Conservation (phyloP, 2,888 invertebrate genomes). For the Nemoura dubitans region DNA sequence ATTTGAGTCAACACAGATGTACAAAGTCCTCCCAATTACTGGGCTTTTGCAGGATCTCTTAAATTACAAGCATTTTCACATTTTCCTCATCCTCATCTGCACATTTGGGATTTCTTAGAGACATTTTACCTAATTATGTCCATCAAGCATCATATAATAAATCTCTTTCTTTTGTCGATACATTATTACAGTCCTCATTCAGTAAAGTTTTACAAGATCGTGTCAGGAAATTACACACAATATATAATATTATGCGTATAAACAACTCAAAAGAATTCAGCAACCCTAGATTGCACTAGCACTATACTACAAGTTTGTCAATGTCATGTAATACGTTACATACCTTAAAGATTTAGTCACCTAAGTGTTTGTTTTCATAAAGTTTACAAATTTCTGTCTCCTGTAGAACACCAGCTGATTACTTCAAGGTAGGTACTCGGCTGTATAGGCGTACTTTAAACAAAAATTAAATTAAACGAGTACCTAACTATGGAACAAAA, state of each 20-base stretch:
- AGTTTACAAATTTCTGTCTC: neutral
- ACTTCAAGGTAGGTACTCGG: neutral
- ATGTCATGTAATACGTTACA: constrained; percentile 12
- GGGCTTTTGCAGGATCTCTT: constrained; percentile 29
- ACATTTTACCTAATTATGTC: constrained; percentile 21
- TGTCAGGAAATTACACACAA: constrained; percentile 4
- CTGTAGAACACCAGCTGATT: neutral
- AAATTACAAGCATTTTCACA: constrained; percentile 31
- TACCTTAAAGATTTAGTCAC: neutral
- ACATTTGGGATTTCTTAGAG: constrained; percentile 34
- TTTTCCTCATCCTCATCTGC: constrained; percentile 27
- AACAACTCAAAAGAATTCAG: constrained; percentile 12
- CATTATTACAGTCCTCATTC: constrained; percentile 1
- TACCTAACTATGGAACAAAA: neutral
- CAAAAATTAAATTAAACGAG: neutral
- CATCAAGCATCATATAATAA: constrained; percentile 31
- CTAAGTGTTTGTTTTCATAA: constrained; percentile 7
- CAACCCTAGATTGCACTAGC: constrained; percentile 4
- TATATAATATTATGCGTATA: constrained; percentile 4
- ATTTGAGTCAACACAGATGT: constrained; percentile 48
- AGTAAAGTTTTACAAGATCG: constrained; percentile 34
- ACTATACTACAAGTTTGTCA: constrained; percentile 12
- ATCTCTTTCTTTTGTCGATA: constrained; percentile 22
- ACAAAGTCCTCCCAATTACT: neutral
- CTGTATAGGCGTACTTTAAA: neutral